phyloP scores from a whole-genome alignment of 2,113 vertebrate genomes.

The Scytalopus superciliaris region DNA sequence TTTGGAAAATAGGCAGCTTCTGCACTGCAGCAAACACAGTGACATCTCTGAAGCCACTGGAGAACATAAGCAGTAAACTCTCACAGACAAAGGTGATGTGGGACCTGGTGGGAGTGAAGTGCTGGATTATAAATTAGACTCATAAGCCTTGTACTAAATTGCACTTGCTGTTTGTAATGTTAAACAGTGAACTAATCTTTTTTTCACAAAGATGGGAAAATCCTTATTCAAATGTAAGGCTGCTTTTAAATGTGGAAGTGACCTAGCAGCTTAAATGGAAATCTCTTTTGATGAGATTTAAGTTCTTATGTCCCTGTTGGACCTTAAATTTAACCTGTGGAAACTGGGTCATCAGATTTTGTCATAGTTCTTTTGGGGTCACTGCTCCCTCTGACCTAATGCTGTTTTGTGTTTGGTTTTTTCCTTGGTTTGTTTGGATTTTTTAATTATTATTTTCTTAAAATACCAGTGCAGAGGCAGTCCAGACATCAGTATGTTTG shows the following conservation, averaged over 20 bases:
- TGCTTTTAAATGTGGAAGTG: not conserved
- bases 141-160: not conserved
- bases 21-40: not conserved
- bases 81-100: not conserved
- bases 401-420: not conserved
- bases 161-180: not conserved
- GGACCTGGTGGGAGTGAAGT: not conserved
- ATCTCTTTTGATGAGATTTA: not conserved
- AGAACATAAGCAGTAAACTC: not conserved
- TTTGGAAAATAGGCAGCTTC: not conserved
- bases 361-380: not conserved
- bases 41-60: not conserved
- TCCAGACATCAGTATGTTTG: not conserved
- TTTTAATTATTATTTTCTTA: not conserved
- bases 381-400: not conserved
- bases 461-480: accelerated
- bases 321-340: not conserved
- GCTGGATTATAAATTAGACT: not conserved
- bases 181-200: not conserved
- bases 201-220: slow-evolving; percentile 14
- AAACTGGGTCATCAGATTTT: not conserved
- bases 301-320: not conserved
- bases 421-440: not conserved
- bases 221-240: not conserved
- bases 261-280: not conserved